Evolutionary conservation across 2,113 vertebrate genomes (phyloP).

Genomic region (Hemiprocne comata): DNA sequence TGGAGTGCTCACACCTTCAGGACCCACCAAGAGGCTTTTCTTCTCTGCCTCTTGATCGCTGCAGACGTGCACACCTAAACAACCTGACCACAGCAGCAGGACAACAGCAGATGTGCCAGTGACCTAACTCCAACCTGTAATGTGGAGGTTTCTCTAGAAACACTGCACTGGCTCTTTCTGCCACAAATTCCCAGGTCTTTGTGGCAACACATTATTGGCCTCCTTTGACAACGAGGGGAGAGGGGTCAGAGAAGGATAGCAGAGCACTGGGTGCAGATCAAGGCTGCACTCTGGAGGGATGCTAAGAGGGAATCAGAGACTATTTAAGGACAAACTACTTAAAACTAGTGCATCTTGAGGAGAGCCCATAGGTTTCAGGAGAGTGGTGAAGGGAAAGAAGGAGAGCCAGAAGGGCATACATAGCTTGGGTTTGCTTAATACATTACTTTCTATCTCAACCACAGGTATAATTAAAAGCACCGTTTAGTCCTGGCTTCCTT

Average conservation of each 20-base stretch:
- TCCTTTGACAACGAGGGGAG: neutral
- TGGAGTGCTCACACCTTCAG: neutral
- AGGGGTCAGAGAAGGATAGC: neutral
- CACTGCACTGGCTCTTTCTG: neutral
- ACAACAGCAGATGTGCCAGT: neutral
- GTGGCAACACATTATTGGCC: accelerated
- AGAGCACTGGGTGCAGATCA: neutral
- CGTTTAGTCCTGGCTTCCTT: neutral
- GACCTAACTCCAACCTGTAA: neutral
- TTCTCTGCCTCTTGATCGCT: neutral
- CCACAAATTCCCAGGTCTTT: neutral
- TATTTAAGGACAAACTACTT: neutral
- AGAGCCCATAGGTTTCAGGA: neutral
- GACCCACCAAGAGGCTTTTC: neutral
- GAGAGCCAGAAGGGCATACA: neutral
- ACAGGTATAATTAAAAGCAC: conserved; percentile 49
- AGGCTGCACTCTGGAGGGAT: neutral
- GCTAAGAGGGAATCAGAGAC: neutral
- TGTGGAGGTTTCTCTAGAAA: neutral
- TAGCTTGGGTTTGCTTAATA: neutral
- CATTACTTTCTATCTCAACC: neutral
- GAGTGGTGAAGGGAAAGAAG: neutral
- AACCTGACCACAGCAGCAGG: neutral
- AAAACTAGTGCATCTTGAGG: neutral
- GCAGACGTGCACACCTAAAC: neutral